phyloP scores from a whole-genome alignment of 2,113 vertebrate species.

The Bambusicola thoracicus region DNA sequence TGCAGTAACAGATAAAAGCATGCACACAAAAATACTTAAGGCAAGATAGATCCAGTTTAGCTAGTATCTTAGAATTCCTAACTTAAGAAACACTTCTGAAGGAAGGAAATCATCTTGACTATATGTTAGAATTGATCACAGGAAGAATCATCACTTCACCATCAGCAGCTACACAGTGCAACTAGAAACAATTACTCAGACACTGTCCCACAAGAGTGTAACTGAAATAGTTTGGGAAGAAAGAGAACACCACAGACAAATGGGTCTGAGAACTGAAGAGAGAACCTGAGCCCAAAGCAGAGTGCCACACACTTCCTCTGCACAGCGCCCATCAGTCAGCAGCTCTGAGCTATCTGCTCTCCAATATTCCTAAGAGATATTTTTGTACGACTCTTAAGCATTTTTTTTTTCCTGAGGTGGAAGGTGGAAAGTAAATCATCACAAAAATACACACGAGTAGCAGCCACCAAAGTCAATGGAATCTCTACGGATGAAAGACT shows the following conservation, averaged over 20 bases:
- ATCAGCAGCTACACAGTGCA: neutral
- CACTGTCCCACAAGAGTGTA: rapidly evolving
- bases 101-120: neutral
- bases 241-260: neutral
- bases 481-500: neutral
- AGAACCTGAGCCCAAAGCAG: neutral
- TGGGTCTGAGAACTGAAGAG: neutral
- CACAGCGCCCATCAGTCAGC: neutral
- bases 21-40: neutral
- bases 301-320: neutral
- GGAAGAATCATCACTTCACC: neutral
- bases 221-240: neutral
- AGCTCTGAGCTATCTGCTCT: neutral
- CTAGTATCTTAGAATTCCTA: neutral
- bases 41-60: neutral
- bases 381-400: neutral
- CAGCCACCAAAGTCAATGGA: neutral
- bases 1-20: neutral
- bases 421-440: neutral
- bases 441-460: neutral
- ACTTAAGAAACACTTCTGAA: neutral
- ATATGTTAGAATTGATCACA: neutral
- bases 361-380: neutral
- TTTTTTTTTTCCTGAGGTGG: neutral
- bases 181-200: neutral